Evolutionary conservation across 2,797 vertebrate species (phyloP).

Genomic region (Triplophysa yarkandensis): DNA sequence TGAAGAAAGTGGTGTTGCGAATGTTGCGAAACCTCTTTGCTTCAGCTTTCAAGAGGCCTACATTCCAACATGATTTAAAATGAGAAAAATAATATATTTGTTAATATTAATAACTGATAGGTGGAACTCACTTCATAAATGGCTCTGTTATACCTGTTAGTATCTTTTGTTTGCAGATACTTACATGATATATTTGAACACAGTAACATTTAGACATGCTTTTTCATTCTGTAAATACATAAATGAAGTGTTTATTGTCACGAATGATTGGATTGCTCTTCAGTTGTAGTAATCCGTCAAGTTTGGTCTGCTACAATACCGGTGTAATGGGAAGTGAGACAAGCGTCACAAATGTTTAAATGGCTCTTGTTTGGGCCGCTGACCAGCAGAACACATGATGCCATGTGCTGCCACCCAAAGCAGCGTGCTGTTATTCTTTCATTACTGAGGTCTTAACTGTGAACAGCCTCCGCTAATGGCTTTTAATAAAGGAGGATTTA

Average conservation of each 20-base stretch:
- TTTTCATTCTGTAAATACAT: not conserved
- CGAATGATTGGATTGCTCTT: no score
- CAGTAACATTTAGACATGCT: no score
- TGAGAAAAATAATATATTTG: no score
- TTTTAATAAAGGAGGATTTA: constrained; percentile 76
- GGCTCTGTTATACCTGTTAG: no score
- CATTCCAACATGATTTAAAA: no score
- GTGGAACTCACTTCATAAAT: no score
- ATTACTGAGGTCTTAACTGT: constrained; percentile 77
- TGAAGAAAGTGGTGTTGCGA: no score
- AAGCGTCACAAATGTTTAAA: constrained; percentile 53
- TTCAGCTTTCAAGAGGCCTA: no score
- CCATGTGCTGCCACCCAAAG: constrained; percentile 75
- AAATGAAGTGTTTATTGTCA: not conserved
- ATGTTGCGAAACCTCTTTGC: no score
- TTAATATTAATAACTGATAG: no score
- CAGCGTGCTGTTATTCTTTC: constrained; percentile 81
- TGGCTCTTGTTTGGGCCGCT: constrained; percentile 61
- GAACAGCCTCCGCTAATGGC: constrained; percentile 72
- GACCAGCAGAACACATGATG: constrained; percentile 78
- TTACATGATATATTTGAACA: no score
- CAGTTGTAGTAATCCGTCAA: constrained; percentile 11
- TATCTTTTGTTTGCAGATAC: not conserved
- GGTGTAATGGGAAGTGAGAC: constrained; percentile 33
- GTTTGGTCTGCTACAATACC: constrained; percentile 13